Base-by-base conservation (phyloP, 2,888 invertebrate species). In the Rapana venosa region DNA sequence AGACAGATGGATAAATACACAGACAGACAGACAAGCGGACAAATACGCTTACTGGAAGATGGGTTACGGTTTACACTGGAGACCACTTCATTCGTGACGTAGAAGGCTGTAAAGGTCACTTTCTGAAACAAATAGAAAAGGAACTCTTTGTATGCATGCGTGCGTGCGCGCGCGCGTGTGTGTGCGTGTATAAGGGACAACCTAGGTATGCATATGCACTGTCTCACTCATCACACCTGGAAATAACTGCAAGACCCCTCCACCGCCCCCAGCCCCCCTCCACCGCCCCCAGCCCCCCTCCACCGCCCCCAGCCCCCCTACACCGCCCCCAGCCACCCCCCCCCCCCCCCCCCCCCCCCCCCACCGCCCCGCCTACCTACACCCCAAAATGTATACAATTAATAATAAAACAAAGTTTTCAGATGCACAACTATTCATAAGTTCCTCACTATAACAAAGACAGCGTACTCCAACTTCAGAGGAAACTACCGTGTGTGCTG, bases 41-140 rank as follows among this genome's bases (percentile, higher is more conserved):
- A 77, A n/a, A 26, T 17, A 26, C 30, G 30, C 84, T 84, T 30
- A 84, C 84, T 58, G n/a, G 84, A 84, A 11, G 22, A 22, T 20
- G 84, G 84, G 58, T 84, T 84, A 4, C 84, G 84, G 35, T 84
- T 84, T 56, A 84, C 84, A 6, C 20, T 58, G n/a, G 81, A 88
- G 20, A 87, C 70, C 6, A 87, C 86, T 66, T 87, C 66, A 30
- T 87, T 35, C 1, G 35, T 87, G 66, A 87, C 66, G 36, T 5
- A 6, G 22, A 35, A 87, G 8, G 86, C 86, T 0, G 61, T 61
- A 1, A 87, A 35, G 0, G 86, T 87, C 35, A 87, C 11, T 87
- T 87, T 87, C 86, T 87, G 86, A 1, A 87, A 87, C 58, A 83
- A 0, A 35, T 13, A 35, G 2, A 15, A 0, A 8, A 35, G 8